These are phyloP conservation scores for Horisme vitalbata DNA, from an alignment of 2,888 invertebrate genomes.

Conservation along the genomic window DNA sequence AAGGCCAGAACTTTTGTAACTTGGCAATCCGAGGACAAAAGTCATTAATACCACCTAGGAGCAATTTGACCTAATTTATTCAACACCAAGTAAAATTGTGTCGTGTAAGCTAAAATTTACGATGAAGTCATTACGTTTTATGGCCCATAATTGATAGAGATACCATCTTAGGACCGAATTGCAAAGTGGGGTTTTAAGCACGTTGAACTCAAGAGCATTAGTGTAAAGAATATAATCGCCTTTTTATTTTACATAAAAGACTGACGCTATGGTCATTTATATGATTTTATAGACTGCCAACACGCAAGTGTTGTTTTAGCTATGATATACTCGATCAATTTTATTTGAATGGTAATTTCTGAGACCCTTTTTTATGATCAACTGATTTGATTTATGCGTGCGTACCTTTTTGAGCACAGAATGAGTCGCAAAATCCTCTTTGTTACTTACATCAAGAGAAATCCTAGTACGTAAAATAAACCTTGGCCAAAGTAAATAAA, in stretches of 20 bases:
- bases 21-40: slow-evolving; percentile 46
- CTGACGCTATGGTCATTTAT: slow-evolving; percentile 72
- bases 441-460: too few species aligned
- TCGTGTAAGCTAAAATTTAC: slow-evolving; percentile 79
- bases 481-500: too few species aligned
- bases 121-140: slow-evolving; percentile 82
- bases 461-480: too few species aligned
- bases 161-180: slow-evolving; percentile 75
- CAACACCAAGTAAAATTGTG: slow-evolving; percentile 75
- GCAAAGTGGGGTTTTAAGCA: slow-evolving; percentile 72
- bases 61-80: slow-evolving; percentile 75
- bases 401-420: too few species aligned
- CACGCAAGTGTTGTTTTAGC: slow-evolving; percentile 63
- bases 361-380: too few species aligned
- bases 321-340: slow-evolving; percentile 51
- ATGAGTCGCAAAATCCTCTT: too few species aligned
- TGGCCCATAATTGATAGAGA: slow-evolving; percentile 81
- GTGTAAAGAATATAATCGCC: slow-evolving; percentile 69
- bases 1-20: slow-evolving; percentile 22
- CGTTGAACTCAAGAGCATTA: slow-evolving; percentile 71
- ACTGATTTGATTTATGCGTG: too few species aligned
- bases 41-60: slow-evolving; percentile 54
- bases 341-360: slow-evolving; percentile 33
- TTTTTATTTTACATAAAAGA: slow-evolving; percentile 67
- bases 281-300: slow-evolving; percentile 61